Evolutionary conservation across 2,113 vertebrate genomes (phyloP).

Genomic region (Dromiciops gliroides): DNA sequence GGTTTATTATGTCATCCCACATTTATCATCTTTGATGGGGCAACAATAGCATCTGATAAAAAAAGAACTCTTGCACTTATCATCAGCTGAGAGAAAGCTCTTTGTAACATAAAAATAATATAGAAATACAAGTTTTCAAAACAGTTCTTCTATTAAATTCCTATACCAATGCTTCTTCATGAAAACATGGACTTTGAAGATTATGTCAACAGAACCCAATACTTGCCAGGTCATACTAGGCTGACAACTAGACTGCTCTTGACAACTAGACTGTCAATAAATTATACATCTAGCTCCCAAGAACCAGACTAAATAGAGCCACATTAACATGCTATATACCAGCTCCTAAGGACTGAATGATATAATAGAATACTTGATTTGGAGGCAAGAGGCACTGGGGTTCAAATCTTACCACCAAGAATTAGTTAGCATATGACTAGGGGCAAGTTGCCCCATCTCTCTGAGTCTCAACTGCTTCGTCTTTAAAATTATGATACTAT

Average conservation of each 20-base stretch:
- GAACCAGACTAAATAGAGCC: not conserved
- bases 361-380: too few species aligned
- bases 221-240: not conserved
- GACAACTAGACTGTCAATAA: not conserved
- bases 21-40: not conserved
- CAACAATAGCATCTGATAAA: not conserved
- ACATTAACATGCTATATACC: not conserved
- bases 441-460: too few species aligned
- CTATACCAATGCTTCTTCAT: not conserved
- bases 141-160: not conserved
- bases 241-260: not conserved
- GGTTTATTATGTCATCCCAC: not conserved
- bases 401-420: too few species aligned
- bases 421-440: too few species aligned
- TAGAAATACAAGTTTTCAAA: not conserved
- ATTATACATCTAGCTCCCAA: not conserved
- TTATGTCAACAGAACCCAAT: not conserved
- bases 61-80: not conserved
- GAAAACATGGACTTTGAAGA: not conserved
- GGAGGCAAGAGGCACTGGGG: too few species aligned
- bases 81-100: not conserved
- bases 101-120: not conserved
- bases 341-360: too few species aligned
- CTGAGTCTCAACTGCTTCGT: too few species aligned
- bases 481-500: too few species aligned